Evolutionary conservation across 2,888 invertebrate genomes (phyloP).

Genomic region (Eupithecia subumbrata): DNA sequence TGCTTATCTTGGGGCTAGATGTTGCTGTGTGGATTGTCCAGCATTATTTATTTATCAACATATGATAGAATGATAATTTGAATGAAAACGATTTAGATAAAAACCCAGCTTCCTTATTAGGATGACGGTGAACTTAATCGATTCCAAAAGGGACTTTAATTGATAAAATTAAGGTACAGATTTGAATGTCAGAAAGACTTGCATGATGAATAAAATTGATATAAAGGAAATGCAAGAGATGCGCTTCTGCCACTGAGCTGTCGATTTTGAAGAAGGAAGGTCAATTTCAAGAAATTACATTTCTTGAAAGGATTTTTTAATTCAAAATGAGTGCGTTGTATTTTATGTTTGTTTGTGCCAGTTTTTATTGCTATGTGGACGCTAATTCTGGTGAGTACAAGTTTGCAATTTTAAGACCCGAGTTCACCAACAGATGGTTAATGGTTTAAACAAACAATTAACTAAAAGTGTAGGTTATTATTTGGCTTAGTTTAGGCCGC

Average conservation of each 20-base stretch:
- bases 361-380: constrained; percentile 34
- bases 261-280: constrained; percentile 28
- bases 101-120: background rate
- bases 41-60: background rate
- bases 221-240: constrained; percentile 32
- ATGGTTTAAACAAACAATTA: no score
- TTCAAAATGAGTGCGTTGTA: constrained; percentile 40
- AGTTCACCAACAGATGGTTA: no score
- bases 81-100: background rate
- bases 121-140: constrained; percentile 1
- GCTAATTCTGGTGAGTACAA: constrained; percentile 35
- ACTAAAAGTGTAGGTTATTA: background rate
- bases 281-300: constrained; percentile 6
- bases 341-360: constrained; percentile 35
- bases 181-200: background rate
- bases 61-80: background rate
- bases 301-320: constrained; percentile 9
- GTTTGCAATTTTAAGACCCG: background rate
- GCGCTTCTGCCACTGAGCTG: constrained; percentile 25
- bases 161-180: constrained; percentile 4
- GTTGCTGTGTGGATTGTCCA: background rate
- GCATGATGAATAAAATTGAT: constrained; percentile 19
- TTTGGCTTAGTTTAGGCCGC: background rate
- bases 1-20: no score
- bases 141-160: constrained; percentile 2